Base-by-base conservation (phyloP, 2,888 invertebrate species). In the Noctua pronuba region DNA sequence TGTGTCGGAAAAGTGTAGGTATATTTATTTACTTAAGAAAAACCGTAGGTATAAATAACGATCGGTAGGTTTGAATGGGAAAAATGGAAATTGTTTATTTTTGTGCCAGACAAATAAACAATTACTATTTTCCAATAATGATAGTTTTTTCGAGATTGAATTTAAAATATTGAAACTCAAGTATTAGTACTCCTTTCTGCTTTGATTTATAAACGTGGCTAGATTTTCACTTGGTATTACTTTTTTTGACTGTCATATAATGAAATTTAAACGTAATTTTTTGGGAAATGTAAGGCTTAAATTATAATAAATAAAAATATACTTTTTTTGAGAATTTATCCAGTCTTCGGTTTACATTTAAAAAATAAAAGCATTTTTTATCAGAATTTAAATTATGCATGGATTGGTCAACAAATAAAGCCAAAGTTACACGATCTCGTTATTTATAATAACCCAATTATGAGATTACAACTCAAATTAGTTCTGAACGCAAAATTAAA, bases 361-460 rank as follows among this genome's bases (percentile, higher is more conserved):
- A 72, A 49, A 10, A 1, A n/a, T 38, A 28, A 7, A 2, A 35
- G 4, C 28, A 16, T 74, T 41, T 41, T 74, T 62, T 16, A 44
- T 68, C 44, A 31, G 16, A 62, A 52, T 38, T 46, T 0, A 35
- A 60, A 79, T 73, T 60, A 60, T 69, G 8, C 31, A 70, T 13
- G 46, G n/a, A n/a, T n/a, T n/a, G n/a, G 52, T 35, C 11, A 31
- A 65, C 28, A 69, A 58, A 71, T 72, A 66, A 67, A 70, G 18
- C 18, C 21, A 55, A 13, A 13, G 68, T 72, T 60, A 78, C 52
- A 78, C 31, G 21, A 58, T 66, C 69, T 86, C 79, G 58, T 84
- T 84, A 86, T 75, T 79, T 83, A 75, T 83, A 75, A 86, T 79
- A 68, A 64, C 46, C 46, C 70, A 73, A 83, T 76, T 41, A 74